Conservation (phyloP, 2,888 invertebrate genomes). For the Pammene fasciana region DNA sequence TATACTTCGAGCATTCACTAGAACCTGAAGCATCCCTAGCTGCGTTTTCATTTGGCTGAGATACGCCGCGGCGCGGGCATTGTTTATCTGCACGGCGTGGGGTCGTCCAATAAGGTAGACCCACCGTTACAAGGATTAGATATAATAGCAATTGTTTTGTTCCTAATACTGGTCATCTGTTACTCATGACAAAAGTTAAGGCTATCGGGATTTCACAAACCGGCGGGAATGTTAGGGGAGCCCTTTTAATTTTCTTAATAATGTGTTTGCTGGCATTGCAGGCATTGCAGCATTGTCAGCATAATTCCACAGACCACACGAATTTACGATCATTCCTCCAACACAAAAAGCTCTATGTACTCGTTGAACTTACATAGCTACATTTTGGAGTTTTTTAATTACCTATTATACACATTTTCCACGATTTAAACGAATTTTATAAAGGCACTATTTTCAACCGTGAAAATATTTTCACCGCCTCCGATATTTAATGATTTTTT, state of each 20-base stretch:
- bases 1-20: background rate
- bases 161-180: slow-evolving; percentile 23
- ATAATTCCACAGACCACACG: background rate
- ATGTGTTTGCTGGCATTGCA: background rate
- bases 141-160: slow-evolving; percentile 38
- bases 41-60: slow-evolving; percentile 34
- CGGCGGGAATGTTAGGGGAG: slow-evolving; percentile 7
- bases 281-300: background rate
- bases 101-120: slow-evolving; percentile 71
- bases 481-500: no score
- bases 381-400: no score
- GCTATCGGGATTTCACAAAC: slow-evolving; percentile 17
- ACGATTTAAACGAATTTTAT: no score
- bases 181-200: slow-evolving; percentile 24
- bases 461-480: no score
- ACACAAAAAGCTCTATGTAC: no score
- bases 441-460: no score
- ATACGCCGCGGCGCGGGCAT: slow-evolving; percentile 52
- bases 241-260: background rate
- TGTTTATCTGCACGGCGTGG: slow-evolving; percentile 68
- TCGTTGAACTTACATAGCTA: no score
- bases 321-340: no score
- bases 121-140: slow-evolving; percentile 50
- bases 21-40: slow-evolving; percentile 16
- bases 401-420: no score